phyloP scores from a whole-genome alignment of 1,140 invertebrate genomes.

The Bombus pascuorum region DNA sequence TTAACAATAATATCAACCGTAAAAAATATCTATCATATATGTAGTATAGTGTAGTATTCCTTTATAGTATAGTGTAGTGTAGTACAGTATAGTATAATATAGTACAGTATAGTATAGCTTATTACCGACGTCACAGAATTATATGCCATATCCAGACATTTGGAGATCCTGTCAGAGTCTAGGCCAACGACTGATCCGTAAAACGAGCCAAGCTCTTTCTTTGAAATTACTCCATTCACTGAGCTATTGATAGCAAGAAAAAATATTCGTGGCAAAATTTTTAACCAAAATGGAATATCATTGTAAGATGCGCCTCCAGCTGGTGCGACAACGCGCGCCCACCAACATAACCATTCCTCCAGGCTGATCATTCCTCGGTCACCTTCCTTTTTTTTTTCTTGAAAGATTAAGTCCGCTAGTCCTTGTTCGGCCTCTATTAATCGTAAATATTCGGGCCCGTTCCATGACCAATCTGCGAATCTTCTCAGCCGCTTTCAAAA shows the following conservation, averaged over 20 bases:
- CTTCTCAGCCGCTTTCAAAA: constrained; percentile 85
- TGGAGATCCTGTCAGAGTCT: constrained; percentile 84
- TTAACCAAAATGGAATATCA: constrained; percentile 87
- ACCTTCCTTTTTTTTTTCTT: background rate
- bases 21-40: background rate
- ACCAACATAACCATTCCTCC: constrained; percentile 86
- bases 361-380: constrained; percentile 67
- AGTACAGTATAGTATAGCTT: constrained; percentile 9
- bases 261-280: constrained; percentile 88
- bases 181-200: constrained; percentile 88
- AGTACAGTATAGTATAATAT: background rate
- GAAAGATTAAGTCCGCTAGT: constrained; percentile 55
- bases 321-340: constrained; percentile 83
- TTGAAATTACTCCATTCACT: constrained; percentile 85
- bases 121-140: constrained; percentile 87
- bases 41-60: background rate
- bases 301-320: constrained; percentile 83
- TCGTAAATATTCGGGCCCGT: constrained; percentile 86
- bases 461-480: constrained; percentile 88
- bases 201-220: constrained; percentile 86
- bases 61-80: background rate
- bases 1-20: background rate
- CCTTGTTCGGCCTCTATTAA: constrained; percentile 85
- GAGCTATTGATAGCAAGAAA: constrained; percentile 87
- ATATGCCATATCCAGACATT: constrained; percentile 86